Percentiles rank a stretch among this genome's conserved stretches.
Evolutionary conservation across 2,797 vertebrate species (phyloP).

Genomic region (Pachyuromys duprasi): DNA sequence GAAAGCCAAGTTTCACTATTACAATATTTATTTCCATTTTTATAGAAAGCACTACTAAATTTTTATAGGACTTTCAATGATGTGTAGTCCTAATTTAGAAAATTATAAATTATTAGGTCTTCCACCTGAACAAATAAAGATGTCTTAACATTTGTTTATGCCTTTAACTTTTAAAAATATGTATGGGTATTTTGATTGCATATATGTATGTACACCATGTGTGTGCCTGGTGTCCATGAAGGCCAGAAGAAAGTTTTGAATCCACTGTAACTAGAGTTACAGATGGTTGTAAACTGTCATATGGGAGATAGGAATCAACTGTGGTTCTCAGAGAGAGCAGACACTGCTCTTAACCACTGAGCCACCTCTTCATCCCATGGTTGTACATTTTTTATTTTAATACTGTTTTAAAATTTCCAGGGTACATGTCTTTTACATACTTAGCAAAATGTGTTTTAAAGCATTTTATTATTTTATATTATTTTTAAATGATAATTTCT

Average conservation of each 20-base stretch:
- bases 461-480: not conserved
- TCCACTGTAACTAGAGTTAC: not conserved
- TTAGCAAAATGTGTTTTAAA: not conserved
- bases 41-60: not conserved
- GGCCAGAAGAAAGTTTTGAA: too few relatives aligned
- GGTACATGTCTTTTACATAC: not conserved
- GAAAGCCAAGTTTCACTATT: not conserved
- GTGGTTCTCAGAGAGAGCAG: not conserved
- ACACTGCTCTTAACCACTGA: not conserved
- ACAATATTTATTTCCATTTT: not conserved
- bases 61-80: not conserved
- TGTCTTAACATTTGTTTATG: not conserved
- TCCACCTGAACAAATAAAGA: not conserved
- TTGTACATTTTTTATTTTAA: not conserved
- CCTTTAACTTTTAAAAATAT: not conserved
- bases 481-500: not conserved
- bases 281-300: too few relatives aligned
- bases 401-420: not conserved
- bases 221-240: not conserved
- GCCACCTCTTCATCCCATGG: not conserved
- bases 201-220: not conserved
- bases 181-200: not conserved
- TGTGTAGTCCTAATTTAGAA: not conserved
- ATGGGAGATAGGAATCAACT: not conserved
- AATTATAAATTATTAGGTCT: not conserved